phyloP scores from a whole-genome alignment of 2,113 vertebrate genomes.

The Otus sunia region DNA sequence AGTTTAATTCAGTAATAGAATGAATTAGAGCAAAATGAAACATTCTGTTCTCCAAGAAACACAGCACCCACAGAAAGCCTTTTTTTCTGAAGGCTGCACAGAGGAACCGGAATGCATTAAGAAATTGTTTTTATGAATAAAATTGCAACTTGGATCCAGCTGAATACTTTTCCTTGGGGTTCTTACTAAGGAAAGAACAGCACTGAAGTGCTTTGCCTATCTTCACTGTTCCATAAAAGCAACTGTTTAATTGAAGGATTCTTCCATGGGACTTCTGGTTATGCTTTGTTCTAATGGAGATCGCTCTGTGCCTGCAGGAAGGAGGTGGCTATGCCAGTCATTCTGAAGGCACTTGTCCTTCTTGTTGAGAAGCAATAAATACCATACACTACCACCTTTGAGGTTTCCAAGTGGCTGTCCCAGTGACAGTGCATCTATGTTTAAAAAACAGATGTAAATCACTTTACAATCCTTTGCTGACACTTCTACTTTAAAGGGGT shows the following conservation, averaged over 20 bases:
- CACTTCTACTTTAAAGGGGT: neutral
- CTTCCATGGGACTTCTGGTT: neutral
- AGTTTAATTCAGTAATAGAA: constrained; percentile 80
- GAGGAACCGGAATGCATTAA: constrained; percentile 24
- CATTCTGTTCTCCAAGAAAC: constrained; percentile 72
- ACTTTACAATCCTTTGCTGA: neutral
- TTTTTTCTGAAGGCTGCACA: constrained; percentile 22
- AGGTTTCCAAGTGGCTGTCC: neutral
- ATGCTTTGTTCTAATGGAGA: constrained; percentile 12
- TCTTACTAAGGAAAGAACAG: neutral
- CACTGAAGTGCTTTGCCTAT: neutral
- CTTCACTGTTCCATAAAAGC: neutral
- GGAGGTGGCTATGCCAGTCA: constrained; percentile 30
- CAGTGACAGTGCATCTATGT: neutral
- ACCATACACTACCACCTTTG: neutral
- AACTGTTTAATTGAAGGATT: constrained; percentile 10
- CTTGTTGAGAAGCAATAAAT: neutral
- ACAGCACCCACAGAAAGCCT: constrained; percentile 12
- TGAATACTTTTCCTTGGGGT: constrained; percentile 17
- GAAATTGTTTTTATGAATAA: constrained; percentile 45
- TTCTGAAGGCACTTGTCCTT: neutral
- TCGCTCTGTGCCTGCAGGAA: neutral
- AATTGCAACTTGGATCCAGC: neutral
- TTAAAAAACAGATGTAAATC: neutral
- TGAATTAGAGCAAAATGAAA: constrained; percentile 80